Evolutionary conservation across 2,888 invertebrate species (phyloP), one percentile per base, ranked within the genome.

Genomic region (Hipparchia sbordonii): DNA sequence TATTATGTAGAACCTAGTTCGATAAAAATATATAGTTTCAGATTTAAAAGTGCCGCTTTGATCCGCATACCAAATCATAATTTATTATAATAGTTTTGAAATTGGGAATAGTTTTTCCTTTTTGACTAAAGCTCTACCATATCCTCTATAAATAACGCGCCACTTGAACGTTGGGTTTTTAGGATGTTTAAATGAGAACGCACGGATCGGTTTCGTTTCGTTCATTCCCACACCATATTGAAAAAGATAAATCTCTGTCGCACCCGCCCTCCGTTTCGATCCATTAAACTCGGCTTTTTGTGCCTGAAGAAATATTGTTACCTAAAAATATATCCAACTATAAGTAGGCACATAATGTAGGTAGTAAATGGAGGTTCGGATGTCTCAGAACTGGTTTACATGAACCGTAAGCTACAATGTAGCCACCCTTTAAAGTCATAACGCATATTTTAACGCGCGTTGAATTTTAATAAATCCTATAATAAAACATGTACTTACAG

Each of bases 211-310:
- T 45, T 45, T 72, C 67, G 66, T 72, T 52, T 72, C 68, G 68
- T 72, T 71, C 83, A 85, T 91, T 91, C 92, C 88, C 91, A 90
- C 87, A 88, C 83, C 80, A 85, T 86, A 87, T 89, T 89, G 87
- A 84, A 89, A 88, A 85, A 90, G 88, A 93, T 93, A 93, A 93
- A 93, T 92, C 91, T 91, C 86, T 79, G 76, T 75, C 79, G 80
- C 82, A 84, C 87, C 85, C 89, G 87, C 90, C 91, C 84, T 82
- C 80, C 79, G 79, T 79, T 81, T 77, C 84, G 82, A 81, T 86
- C 87, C 89, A 90, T 90, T 90, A 89, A 85, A 76, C 78, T 69
- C 67, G 52, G 70, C 76, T 79, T 79, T 81, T 81, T 79, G 78
- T 79, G 75, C 70, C 71, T 63, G 65, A 72, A 80, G 72, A 72